Conservation (phyloP, 2,113 vertebrate species). For the Opisthocomus hoazin region DNA sequence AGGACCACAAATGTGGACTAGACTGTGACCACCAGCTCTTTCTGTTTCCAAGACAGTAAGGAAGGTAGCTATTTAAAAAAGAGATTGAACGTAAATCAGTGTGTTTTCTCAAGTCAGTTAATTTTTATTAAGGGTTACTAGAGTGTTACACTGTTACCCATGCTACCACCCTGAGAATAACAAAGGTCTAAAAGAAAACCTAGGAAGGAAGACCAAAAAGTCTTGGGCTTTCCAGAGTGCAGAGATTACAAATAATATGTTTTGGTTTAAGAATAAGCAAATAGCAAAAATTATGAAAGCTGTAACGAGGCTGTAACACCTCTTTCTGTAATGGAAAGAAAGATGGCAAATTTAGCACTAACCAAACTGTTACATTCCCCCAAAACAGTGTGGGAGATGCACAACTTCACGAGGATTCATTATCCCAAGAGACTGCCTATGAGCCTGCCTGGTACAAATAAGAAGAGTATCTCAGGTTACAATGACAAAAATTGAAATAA, state of each 20-base stretch:
- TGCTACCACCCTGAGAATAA: neutral
- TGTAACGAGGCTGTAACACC: neutral
- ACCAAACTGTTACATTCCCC: neutral
- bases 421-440: neutral
- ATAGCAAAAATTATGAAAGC: neutral
- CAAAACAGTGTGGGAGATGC: neutral
- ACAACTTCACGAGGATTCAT: accelerated
- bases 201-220: neutral
- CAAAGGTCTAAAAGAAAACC: neutral
- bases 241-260: neutral
- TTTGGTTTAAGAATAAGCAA: neutral
- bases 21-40: neutral
- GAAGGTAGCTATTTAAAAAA: neutral
- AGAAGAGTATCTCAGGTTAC: neutral
- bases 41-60: neutral
- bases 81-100: neutral
- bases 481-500: neutral
- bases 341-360: neutral
- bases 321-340: neutral
- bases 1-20: neutral
- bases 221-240: neutral
- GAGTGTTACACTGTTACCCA: neutral
- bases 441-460: neutral
- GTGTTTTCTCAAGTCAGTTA: neutral
- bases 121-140: neutral